Base-by-base conservation (phyloP, 1,140 invertebrate genomes). In the Drosophila nannoptera region DNA sequence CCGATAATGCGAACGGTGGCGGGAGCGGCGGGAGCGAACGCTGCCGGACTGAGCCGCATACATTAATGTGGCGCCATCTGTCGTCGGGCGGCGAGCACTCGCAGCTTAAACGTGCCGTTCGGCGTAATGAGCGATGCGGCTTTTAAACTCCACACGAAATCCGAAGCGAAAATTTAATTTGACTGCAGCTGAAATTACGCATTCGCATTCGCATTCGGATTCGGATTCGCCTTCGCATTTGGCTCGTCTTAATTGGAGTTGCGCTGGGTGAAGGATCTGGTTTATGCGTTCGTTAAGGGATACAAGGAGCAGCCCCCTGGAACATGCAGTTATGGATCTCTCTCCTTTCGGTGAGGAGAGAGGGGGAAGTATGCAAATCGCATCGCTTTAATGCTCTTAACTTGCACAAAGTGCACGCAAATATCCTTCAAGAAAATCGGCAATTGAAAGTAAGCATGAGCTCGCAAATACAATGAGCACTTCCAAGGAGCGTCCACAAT, bases 31-130 rank as follows among this genome's bases (percentile, higher is more conserved):
- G n/a, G n/a, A n/a, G 69, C 50, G 55, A 22, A 22, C 22, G 22
- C 22, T 22, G 22, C 22, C 22, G 22, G 22, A 16, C 45, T 29
- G 9, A 7, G 55, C 33, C 40, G 45, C 66, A 63, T 69, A 48
- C 63, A 75, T 75, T 75, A 68, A 75, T 68, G 43, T 74, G 81
- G 76, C 69, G 65, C 76, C 81, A 80, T 77, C 80, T 83, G 80
- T 84, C 80, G 75, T 59, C 75, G 61, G 45, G 32, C 11, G 12
- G 31, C 12, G 12, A 32, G 46, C 46, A n/a, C 40, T 55, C 29
- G 29, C 22, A 22, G 22, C 29, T 56, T 43, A 69, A 70, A 48
- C 59, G 63, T 56, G 40, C 46, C 40, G 16, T 40, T 49, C 11
- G 29, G 54, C 74, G 70, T 83, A 83, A 84, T 80, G 68, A 72